Conservation (phyloP, 2,113 vertebrate genomes). For the Microtus oregoni region DNA sequence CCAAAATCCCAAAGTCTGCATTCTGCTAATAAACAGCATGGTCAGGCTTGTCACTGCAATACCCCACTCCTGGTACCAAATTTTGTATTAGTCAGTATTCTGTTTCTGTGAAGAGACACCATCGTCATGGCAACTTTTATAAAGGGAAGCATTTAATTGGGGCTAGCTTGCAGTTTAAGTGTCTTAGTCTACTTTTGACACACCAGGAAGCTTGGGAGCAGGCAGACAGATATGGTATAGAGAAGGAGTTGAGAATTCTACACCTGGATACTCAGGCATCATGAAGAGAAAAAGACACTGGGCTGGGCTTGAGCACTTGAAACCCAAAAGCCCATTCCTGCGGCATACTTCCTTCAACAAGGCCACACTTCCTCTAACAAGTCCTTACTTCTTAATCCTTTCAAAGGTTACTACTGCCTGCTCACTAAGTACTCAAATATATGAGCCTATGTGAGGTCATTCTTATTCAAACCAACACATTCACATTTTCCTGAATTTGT, state of each 20-base stretch:
- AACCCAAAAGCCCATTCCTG: neutral
- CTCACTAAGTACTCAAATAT: neutral
- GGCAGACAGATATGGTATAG: neutral
- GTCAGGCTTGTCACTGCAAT: neutral
- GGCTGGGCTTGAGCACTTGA: neutral
- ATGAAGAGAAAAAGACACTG: neutral
- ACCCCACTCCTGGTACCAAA: neutral
- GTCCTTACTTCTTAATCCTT: neutral
- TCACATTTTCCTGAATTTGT: neutral
- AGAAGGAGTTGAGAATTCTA: neutral
- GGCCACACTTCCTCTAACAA: neutral
- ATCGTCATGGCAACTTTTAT: neutral
- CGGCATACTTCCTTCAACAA: neutral
- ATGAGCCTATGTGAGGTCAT: neutral
- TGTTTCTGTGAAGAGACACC: neutral
- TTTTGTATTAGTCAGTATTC: neutral
- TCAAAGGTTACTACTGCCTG: neutral
- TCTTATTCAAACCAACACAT: neutral
- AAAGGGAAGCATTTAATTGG: neutral
- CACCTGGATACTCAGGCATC: neutral
- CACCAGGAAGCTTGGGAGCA: neutral
- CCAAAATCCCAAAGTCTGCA: neutral
- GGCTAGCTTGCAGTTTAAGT: neutral
- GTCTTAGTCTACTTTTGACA: neutral
- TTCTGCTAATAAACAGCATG: neutral